Evolutionary conservation across 2,113 vertebrate species (phyloP).

Genomic region (Melospiza melodia): DNA sequence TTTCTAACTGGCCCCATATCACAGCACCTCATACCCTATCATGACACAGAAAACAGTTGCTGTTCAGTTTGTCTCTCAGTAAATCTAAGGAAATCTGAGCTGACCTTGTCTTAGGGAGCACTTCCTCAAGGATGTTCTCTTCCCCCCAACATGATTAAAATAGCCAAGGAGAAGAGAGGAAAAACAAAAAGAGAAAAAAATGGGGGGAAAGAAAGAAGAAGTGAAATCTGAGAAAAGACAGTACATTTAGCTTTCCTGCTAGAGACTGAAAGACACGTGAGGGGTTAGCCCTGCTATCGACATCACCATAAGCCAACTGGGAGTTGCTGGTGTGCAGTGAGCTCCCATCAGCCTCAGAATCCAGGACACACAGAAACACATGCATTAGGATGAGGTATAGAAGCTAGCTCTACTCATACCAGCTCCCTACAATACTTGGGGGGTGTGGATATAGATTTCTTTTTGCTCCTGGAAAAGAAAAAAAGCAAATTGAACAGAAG

Average conservation of each 20-base stretch:
- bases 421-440: neutral
- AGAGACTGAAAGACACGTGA: neutral
- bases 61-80: neutral
- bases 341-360: neutral
- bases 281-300: neutral
- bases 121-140: neutral
- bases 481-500: neutral
- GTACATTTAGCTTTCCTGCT: neutral
- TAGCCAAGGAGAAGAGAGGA: neutral
- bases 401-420: neutral
- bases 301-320: neutral
- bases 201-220: rapidly evolving
- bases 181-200: too few relatives aligned
- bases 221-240: neutral
- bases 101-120: neutral
- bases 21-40: neutral
- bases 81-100: neutral
- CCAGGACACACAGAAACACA: neutral
- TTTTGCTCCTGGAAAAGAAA: neutral
- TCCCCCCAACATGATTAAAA: neutral
- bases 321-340: neutral
- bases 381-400: neutral
- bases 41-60: neutral
- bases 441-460: neutral
- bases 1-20: neutral